Conservation (phyloP, 2,888 invertebrate species). For the Eupithecia subumbrata region DNA sequence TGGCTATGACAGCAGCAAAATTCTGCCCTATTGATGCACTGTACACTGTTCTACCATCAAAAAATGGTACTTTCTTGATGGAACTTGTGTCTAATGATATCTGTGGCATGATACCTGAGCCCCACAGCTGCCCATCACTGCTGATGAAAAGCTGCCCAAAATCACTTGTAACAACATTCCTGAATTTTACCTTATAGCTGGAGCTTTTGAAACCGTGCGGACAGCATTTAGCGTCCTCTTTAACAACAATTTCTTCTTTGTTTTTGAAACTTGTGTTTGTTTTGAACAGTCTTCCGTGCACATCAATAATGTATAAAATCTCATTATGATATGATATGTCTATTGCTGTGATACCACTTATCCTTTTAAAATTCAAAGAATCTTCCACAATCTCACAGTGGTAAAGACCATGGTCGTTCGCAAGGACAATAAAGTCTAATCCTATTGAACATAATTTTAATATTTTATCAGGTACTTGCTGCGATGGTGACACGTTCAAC, state of each 20-base stretch:
- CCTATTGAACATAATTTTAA: conserved; percentile 74
- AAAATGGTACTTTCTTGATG: conserved; percentile 87
- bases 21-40: conserved; percentile 89
- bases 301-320: conserved; percentile 85
- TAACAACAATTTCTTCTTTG: conserved; percentile 85
- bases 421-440: conserved; percentile 72
- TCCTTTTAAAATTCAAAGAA: conserved; percentile 73
- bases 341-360: conserved; percentile 81
- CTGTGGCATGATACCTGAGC: conserved; percentile 87
- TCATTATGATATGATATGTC: conserved; percentile 86
- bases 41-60: conserved; percentile 87
- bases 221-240: conserved; percentile 86
- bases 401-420: conserved; percentile 78
- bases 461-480: conserved; percentile 77
- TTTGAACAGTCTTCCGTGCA: conserved; percentile 85
- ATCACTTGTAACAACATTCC: conserved; percentile 85
- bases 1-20: conserved; percentile 90
- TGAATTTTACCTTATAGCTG: conserved; percentile 85
- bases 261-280: conserved; percentile 81
- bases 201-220: conserved; percentile 87
- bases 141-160: conserved; percentile 86
- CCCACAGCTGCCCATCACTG: conserved; percentile 88
- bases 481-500: conserved; percentile 62
- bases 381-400: conserved; percentile 70
- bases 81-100: conserved; percentile 84